Conservation (phyloP, 2,113 vertebrate species). For the Aythya baeri region DNA sequence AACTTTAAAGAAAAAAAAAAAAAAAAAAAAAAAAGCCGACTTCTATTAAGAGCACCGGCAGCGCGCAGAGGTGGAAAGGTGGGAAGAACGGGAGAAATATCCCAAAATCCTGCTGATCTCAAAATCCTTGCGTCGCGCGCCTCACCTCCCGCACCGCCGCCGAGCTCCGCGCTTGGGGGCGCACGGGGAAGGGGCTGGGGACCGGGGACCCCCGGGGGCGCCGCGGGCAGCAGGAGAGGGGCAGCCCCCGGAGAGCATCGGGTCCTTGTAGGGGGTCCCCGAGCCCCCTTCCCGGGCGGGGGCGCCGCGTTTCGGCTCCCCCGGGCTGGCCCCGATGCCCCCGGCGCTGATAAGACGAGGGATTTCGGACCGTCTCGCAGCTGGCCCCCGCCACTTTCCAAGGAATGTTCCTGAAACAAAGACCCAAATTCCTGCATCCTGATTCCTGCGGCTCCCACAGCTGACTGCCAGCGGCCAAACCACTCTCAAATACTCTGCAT, state of each 20-base stretch:
- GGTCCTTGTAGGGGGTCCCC: too few species aligned
- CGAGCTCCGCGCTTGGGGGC: too few species aligned
- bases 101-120: neutral
- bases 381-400: constrained; percentile 11
- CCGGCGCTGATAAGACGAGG: neutral
- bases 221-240: too few species aligned
- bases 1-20: neutral
- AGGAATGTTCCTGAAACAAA: constrained; percentile 66
- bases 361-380: neutral
- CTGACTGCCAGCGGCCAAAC: constrained; percentile 10
- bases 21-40: neutral
- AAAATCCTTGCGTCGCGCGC: neutral
- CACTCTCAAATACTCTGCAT: neutral
- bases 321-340: neutral
- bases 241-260: too few species aligned
- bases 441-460: constrained; percentile 17
- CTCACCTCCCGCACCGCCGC: neutral
- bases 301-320: neutral
- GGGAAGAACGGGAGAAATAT: too few species aligned
- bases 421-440: constrained; percentile 48
- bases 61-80: neutral
- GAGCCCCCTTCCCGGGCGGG: neutral
- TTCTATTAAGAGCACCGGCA: neutral
- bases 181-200: too few species aligned
- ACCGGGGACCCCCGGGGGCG: too few species aligned